Conservation (phyloP, 2,113 vertebrate species). For the Collichthys lucidus region DNA sequence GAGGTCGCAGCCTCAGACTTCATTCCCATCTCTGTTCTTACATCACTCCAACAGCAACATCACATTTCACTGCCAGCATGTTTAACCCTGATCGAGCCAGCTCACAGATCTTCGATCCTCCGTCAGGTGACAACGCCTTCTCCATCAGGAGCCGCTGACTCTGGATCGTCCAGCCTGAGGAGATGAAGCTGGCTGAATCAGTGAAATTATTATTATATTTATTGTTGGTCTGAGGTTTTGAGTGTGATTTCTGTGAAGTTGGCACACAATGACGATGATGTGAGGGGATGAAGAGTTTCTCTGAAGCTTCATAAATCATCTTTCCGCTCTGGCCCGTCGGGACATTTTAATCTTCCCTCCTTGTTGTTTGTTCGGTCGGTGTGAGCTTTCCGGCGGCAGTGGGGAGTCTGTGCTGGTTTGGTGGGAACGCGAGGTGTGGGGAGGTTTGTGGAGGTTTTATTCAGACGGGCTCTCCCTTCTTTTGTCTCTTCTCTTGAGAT, state of each 20-base stretch:
- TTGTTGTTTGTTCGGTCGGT: neutral
- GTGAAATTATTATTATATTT: too few relatives aligned
- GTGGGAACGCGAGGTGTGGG: slow-evolving; percentile 48
- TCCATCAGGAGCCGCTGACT: too few relatives aligned
- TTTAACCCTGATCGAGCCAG: too few relatives aligned
- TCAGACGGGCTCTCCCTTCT: neutral
- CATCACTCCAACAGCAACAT: too few relatives aligned
- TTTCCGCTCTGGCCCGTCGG: neutral
- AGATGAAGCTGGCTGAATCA: too few relatives aligned
- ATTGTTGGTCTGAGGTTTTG: neutral
- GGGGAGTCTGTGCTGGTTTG: too few relatives aligned
- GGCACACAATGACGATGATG: neutral
- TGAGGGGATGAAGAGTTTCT: neutral
- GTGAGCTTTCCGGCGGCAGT: too few relatives aligned
- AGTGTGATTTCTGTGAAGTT: neutral
- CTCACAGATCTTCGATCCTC: too few relatives aligned
- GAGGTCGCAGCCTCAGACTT: neutral
- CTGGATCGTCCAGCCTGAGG: too few relatives aligned
- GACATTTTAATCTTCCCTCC: neutral
- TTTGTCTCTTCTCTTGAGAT: slow-evolving; percentile 59
- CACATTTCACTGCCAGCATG: too few relatives aligned
- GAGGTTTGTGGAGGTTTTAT: slow-evolving; percentile 35
- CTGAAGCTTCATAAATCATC: neutral
- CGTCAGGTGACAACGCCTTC: too few relatives aligned
- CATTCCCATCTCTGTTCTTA: neutral